Conservation (phyloP, 2,888 invertebrate genomes). For the Agrotis exclamationis region DNA sequence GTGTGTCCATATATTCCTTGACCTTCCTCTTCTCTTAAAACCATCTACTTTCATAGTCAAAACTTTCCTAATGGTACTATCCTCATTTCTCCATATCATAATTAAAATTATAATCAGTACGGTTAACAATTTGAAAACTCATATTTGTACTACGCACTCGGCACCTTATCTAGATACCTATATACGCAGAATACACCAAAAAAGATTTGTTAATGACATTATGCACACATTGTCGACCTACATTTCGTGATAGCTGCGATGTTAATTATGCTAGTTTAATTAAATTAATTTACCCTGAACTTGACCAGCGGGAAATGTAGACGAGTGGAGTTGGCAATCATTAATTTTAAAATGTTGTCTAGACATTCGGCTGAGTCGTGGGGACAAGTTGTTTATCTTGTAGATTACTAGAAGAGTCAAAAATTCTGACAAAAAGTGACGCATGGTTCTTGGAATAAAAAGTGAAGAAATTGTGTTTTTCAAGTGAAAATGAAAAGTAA, state of each 20-base stretch:
- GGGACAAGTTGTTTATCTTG: conserved; percentile 9
- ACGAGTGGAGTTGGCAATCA: conserved; percentile 41
- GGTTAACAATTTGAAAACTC: neutral
- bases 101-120: neutral
- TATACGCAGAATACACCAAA: conserved; percentile 19
- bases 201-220: conserved; percentile 23
- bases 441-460: conserved; percentile 22
- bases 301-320: conserved; percentile 38
- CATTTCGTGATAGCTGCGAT: conserved; percentile 21
- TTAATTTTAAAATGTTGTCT: conserved; percentile 39
- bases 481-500: conserved; percentile 6
- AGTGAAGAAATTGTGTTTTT: conserved; percentile 11
- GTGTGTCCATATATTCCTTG: too few species aligned
- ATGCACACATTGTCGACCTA: conserved; percentile 30
- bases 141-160: conserved; percentile 1
- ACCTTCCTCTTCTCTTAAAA: too few species aligned
- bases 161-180: too few species aligned
- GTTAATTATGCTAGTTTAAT: conserved; percentile 4
- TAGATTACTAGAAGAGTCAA: neutral
- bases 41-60: too few species aligned
- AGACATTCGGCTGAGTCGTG: conserved; percentile 10
- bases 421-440: neutral
- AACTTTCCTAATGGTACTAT: too few species aligned
- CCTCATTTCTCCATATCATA: too few species aligned
- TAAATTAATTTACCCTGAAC: conserved; percentile 51